Base-by-base conservation (phyloP, 2,113 vertebrate genomes). In the Tenebrosternarchus preto region DNA sequence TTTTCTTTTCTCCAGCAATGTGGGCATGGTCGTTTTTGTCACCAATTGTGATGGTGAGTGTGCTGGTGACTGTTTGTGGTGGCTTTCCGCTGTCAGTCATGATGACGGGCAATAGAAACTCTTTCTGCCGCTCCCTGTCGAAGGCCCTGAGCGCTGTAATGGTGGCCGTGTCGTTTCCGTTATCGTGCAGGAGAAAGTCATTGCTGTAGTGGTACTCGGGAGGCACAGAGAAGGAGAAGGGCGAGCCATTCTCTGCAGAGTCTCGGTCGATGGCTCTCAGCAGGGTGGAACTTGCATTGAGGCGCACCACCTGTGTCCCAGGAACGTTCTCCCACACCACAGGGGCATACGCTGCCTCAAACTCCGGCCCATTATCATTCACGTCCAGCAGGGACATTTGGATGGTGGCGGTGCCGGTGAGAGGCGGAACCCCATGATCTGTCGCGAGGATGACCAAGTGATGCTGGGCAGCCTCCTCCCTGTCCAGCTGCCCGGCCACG, bases 21-120 rank as follows among this genome's bases (percentile, higher is more conserved):
- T 96, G 96, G 27, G 92, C 91, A 19, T 96, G 95, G 89, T 97
- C 95, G 0, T 97, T 97, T 82, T 95, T 92, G 82, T 97, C 95
- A 5, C 95, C 95, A 2, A 96, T 90, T 77, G 93, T 95, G 80
- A 97, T 90, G 0, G 94, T 95, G 25, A 97, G 90, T 0, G 91
- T 96, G 88, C 84, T 92, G 22, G 95, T 97, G 70, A 94, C 91
- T 0, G 93, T 96, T 90, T 94, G 90, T 15, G 92, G 87, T 20
- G 95, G 95, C 50, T 64, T 90, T 6, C 96, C 95, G 5, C 93
- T 95, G 85, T 97, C 95, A 12, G 90, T 94, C 92, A 96, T 94
- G 17, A 96, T 80, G 66, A 97, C 9, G 1, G 95, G 94, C 22
- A 96, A 88, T 36, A 92, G 85, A 83, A 95, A 96, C 79, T 93